Conservation (phyloP, 2,797 vertebrate genomes). For the Hippopotamyrus pictus region DNA sequence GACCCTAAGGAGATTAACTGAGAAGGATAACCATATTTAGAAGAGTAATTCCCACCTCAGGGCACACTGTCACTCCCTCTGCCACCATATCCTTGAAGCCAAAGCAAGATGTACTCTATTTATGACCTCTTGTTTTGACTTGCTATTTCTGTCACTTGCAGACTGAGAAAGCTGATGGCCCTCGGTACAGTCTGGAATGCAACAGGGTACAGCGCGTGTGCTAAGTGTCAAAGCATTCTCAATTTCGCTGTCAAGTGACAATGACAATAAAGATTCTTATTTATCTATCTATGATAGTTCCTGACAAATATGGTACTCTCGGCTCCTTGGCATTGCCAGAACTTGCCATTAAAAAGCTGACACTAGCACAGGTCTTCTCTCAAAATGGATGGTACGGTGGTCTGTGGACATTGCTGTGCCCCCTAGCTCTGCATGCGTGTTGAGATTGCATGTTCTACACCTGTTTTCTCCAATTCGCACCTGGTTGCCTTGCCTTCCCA, state of each 20-base stretch:
- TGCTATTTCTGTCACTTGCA: constrained; percentile 15
- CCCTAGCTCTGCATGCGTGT: neutral
- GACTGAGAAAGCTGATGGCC: neutral
- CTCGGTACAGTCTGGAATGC: neutral
- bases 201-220: neutral
- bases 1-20: constrained; percentile 43
- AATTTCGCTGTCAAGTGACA: neutral
- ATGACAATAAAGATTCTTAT: neutral
- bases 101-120: neutral
- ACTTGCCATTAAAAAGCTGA: neutral
- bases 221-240: neutral
- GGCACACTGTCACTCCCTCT: constrained; percentile 1
- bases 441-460: neutral
- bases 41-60: constrained; percentile 13
- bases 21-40: constrained; percentile 36
- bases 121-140: constrained; percentile 1
- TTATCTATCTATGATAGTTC: neutral
- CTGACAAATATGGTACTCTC: neutral
- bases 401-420: neutral
- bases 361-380: neutral
- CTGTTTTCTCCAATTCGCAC: neutral
- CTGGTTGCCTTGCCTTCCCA: neutral
- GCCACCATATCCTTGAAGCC: neutral
- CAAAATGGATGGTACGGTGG: neutral
- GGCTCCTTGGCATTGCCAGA: neutral